Conservation (phyloP, 92 coral and sea anemone species). For the Paragorgia papillata region DNA sequence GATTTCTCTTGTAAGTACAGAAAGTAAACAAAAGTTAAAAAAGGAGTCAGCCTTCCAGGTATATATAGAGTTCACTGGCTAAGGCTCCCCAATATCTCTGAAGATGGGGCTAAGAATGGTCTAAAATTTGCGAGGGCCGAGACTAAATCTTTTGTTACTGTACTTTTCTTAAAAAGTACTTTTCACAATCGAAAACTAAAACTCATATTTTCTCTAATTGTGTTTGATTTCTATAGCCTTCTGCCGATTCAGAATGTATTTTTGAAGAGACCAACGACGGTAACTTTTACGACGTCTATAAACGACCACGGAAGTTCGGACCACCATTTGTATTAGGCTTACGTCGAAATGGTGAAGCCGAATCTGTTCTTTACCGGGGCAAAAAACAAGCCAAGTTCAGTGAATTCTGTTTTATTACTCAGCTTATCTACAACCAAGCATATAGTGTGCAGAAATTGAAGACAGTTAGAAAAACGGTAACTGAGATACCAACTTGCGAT, state of each 20-base stretch:
- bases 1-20: no score
- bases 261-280: slow-evolving; percentile 40
- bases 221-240: no score
- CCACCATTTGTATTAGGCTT: slow-evolving; percentile 39
- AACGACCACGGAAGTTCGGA: slow-evolving; percentile 39
- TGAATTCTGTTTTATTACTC: slow-evolving; percentile 42
- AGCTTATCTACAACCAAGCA: slow-evolving; percentile 36
- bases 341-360: slow-evolving; percentile 36
- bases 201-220: no score
- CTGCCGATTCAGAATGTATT: slow-evolving; percentile 34
- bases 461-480: neutral
- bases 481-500: slow-evolving; percentile 9
- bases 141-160: no score
- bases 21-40: no score
- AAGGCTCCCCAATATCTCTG: no score
- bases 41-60: no score
- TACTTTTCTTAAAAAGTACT: no score
- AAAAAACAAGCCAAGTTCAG: slow-evolving; percentile 44
- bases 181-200: no score
- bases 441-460: slow-evolving; percentile 5
- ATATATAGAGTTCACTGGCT: no score
- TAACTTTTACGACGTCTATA: slow-evolving; percentile 38
- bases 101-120: no score
- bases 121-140: no score
- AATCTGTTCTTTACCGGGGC: slow-evolving; percentile 38